A percentile compares a stretch with the other conserved stretches of the same genome.
Conservation (phyloP, 2,797 vertebrate genomes). For the Menidia menidia region DNA sequence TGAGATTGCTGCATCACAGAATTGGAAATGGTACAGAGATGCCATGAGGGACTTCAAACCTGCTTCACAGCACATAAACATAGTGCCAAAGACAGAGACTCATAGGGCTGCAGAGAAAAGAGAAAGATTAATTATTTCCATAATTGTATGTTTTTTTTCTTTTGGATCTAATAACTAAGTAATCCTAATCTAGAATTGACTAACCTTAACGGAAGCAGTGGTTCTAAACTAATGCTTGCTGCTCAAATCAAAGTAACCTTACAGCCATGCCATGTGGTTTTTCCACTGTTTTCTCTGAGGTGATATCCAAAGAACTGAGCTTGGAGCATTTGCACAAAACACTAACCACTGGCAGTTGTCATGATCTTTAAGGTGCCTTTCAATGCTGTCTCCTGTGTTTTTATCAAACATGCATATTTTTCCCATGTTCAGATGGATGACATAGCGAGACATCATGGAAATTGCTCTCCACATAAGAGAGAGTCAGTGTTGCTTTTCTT, state of each 20-base stretch:
- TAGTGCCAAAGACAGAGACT: constrained; percentile 5
- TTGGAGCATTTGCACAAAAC: constrained; percentile 34
- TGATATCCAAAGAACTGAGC: constrained; percentile 24
- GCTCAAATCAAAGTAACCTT: constrained; percentile 12
- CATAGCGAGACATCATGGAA: constrained; percentile 53
- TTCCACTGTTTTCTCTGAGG: constrained; percentile 20
- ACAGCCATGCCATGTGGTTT: constrained; percentile 2
- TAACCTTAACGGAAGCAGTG: constrained; percentile 7
- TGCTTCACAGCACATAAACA: constrained; percentile 26
- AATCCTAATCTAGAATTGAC: constrained; percentile 29
- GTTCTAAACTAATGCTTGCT: not conserved
- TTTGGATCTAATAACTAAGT: constrained; percentile 11
- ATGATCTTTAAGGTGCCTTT: constrained; percentile 39
- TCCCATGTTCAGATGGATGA: constrained; percentile 42
- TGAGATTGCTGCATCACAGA: constrained; percentile 43
- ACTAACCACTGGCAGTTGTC: constrained; percentile 18
- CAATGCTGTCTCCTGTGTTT: constrained; percentile 25
- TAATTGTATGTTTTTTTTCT: not conserved
- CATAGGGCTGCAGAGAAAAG: constrained; percentile 5
- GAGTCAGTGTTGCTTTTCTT: constrained; percentile 63
- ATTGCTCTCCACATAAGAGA: constrained; percentile 50
- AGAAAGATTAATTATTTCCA: constrained; percentile 20
- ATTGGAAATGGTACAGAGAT: constrained; percentile 41
- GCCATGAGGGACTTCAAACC: constrained; percentile 51
- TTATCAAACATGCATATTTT: constrained; percentile 31